Conservation (phyloP, 2,888 invertebrate genomes). For the Oligia strigilis region DNA sequence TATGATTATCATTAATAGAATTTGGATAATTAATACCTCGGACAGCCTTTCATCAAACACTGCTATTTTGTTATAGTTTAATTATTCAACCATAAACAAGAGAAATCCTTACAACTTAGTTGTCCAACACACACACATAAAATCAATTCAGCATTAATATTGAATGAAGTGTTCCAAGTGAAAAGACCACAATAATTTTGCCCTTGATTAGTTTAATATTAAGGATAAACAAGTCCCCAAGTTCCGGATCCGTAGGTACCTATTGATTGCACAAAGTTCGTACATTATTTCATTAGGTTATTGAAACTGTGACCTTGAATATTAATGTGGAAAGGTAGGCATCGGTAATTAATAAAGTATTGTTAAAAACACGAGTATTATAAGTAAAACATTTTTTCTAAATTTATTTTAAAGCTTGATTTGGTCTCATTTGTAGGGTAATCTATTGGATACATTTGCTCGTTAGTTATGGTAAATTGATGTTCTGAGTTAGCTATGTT, state of each 20-base stretch:
- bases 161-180: slow-evolving; percentile 11
- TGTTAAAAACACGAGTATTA: neutral
- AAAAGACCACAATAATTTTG: slow-evolving; percentile 31
- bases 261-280: slow-evolving; percentile 20
- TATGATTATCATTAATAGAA: neutral
- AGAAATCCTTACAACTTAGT: slow-evolving; percentile 7
- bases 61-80: slow-evolving; percentile 14
- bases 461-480: neutral
- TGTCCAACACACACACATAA: slow-evolving; percentile 6
- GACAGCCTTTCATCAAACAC: neutral
- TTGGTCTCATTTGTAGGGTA: neutral
- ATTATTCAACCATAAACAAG: slow-evolving; percentile 4
- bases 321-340: neutral
- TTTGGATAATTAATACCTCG: neutral
- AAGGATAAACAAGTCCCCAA: slow-evolving; percentile 17
- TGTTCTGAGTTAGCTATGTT: neutral
- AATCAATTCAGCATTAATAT: neutral
- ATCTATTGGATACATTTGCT: neutral
- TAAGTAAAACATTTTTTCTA: neutral
- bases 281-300: slow-evolving; percentile 34
- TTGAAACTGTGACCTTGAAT: slow-evolving; percentile 18
- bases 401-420: neutral
- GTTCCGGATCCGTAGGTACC: slow-evolving; percentile 4
- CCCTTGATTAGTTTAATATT: slow-evolving; percentile 32
- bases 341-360: neutral